phyloP scores from a whole-genome alignment of 92 coral and sea anemone genomes.

The Chrysogorgia sp. region DNA sequence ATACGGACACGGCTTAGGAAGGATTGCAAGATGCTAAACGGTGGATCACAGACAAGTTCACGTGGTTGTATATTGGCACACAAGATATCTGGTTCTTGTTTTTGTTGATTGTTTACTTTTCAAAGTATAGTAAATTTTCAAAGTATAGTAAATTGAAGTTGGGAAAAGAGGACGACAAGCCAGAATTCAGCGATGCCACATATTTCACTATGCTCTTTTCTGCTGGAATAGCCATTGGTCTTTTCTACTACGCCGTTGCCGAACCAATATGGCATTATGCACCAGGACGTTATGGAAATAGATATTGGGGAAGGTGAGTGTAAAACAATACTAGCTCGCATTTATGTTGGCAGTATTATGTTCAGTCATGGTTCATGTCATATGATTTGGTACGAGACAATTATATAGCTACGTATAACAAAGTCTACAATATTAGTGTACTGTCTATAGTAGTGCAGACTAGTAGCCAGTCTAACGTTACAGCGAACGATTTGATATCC shows the following conservation, averaged over 20 bases:
- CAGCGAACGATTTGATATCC: too few relatives aligned
- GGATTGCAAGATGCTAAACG: constrained; percentile 46
- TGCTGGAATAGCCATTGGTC: constrained; percentile 58
- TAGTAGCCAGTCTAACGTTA: too few relatives aligned
- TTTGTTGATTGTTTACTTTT: constrained; percentile 49
- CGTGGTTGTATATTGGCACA: constrained; percentile 61
- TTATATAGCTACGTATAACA: too few relatives aligned
- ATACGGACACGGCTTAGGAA: constrained; percentile 42
- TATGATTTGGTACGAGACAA: too few relatives aligned
- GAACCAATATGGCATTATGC: constrained; percentile 57
- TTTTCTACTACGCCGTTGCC: constrained; percentile 58
- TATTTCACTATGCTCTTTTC: constrained; percentile 64
- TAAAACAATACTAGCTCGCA: too few relatives aligned
- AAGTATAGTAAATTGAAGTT: constrained; percentile 57
- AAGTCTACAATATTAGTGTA: too few relatives aligned
- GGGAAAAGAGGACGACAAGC: constrained; percentile 60
- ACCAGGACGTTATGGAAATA: constrained; percentile 28
- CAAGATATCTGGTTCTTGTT: constrained; percentile 57
- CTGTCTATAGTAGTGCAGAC: too few relatives aligned
- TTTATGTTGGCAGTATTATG: too few relatives aligned
- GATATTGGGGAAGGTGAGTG: constrained; percentile 63
- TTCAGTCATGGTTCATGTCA: too few relatives aligned
- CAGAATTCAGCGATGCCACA: constrained; percentile 61
- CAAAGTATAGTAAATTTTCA: too few relatives aligned
- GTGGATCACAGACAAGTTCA: constrained; percentile 59